phyloP scores from a whole-genome alignment of 1,140 invertebrate species.

The Helicorthomorpha holstii region DNA sequence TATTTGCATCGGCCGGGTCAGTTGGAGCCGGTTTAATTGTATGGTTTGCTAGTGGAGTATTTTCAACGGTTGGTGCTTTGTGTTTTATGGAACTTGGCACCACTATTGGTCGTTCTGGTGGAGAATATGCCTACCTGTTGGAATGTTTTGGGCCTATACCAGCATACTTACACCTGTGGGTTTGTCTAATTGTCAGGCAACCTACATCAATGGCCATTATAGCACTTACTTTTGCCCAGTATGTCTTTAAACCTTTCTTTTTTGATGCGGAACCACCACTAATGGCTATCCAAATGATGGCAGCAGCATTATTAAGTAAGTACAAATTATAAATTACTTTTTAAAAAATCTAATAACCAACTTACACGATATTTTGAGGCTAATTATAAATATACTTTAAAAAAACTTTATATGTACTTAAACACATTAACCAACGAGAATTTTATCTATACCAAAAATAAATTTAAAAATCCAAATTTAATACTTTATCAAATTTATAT shows the following conservation, averaged over 20 bases:
- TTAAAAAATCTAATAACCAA: too few relatives aligned
- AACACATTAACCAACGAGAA: too few relatives aligned
- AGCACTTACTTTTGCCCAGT: constrained; percentile 59
- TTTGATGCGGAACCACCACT: constrained; percentile 22
- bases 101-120: constrained; percentile 50
- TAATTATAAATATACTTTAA: too few relatives aligned
- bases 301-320: constrained; percentile 32
- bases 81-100: constrained; percentile 76
- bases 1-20: constrained; percentile 31
- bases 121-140: constrained; percentile 74
- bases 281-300: constrained; percentile 21
- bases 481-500: too few relatives aligned
- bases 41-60: constrained; percentile 51
- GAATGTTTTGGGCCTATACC: constrained; percentile 73
- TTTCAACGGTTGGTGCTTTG: constrained; percentile 55
- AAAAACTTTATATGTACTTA: too few relatives aligned
- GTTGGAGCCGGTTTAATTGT: constrained; percentile 32
- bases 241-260: constrained; percentile 32
- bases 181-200: constrained; percentile 64
- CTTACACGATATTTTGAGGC: too few relatives aligned
- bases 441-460: too few relatives aligned
- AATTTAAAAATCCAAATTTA: too few relatives aligned
- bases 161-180: constrained; percentile 75
- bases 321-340: constrained; percentile 3
- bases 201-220: constrained; percentile 69